A percentile compares a stretch with the other conserved stretches of the same genome.
phyloP scores from a whole-genome alignment of 1,140 invertebrate genomes.

The Anastatus disparis region DNA sequence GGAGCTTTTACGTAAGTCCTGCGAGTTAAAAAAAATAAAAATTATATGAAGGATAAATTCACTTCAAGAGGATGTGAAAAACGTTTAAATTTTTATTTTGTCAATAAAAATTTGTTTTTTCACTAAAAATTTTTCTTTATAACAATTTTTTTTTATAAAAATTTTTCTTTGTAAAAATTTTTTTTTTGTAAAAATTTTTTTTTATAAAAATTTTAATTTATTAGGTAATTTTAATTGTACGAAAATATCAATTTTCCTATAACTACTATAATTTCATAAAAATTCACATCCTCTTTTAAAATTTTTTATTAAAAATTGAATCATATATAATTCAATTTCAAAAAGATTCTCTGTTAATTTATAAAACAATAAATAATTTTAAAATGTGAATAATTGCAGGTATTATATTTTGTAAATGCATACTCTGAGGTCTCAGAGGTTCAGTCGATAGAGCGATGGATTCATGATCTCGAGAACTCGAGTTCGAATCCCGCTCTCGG shows the following conservation, averaged over 20 bases:
- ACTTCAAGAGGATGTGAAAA: slow-evolving; percentile 5
- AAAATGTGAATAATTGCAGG: not conserved
- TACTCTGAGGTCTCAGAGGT: too few species aligned
- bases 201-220: too few species aligned
- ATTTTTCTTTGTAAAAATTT: too few species aligned
- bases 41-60: not conserved
- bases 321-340: slow-evolving; percentile 4
- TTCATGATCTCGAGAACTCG: too few species aligned
- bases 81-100: slow-evolving; percentile 3
- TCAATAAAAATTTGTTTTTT: not conserved
- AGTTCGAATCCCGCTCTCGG: too few species aligned
- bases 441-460: too few species aligned
- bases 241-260: too few species aligned
- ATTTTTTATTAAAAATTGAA: slow-evolving; percentile 1
- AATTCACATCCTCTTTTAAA: slow-evolving; percentile 19
- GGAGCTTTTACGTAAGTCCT: slow-evolving; percentile 57
- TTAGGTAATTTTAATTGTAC: too few species aligned
- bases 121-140: too few species aligned
- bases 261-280: too few species aligned
- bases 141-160: too few species aligned
- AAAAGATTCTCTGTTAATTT: slow-evolving; percentile 10
- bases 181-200: too few species aligned
- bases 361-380: slow-evolving; percentile 2
- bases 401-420: not conserved
- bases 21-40: slow-evolving; percentile 39